Evolutionary conservation across 1,140 invertebrate species (phyloP).

Genomic region (Bombus affinis): DNA sequence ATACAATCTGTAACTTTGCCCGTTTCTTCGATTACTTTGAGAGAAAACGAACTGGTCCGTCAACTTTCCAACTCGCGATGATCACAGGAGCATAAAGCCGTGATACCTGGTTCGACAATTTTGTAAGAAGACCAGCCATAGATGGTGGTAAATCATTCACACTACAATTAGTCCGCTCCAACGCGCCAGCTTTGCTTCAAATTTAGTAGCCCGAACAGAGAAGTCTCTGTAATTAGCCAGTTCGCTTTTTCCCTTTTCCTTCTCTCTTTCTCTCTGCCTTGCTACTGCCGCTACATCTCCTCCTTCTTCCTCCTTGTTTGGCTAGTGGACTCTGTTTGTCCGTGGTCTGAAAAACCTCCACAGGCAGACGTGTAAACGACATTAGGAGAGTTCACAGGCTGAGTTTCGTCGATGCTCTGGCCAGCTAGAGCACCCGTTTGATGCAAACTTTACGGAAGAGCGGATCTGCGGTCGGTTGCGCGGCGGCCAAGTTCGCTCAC

Average conservation of each 20-base stretch:
- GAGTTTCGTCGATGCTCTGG: conserved; percentile 24
- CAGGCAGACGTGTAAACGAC: conserved; percentile 37
- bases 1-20: too few species aligned
- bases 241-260: conserved; percentile 14
- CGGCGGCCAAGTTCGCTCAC: conserved; percentile 1
- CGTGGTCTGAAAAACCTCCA: conserved; percentile 26
- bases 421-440: conserved; percentile 28
- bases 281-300: neutral
- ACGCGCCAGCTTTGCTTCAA: conserved; percentile 37
- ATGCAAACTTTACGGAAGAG: conserved; percentile 46
- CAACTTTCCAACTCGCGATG: neutral
- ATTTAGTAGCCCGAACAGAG: conserved; percentile 33
- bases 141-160: conserved; percentile 10
- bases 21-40: neutral
- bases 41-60: neutral
- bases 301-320: neutral
- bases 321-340: neutral
- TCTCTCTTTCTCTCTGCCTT: too few species aligned
- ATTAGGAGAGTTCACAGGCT: conserved; percentile 31
- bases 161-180: conserved; percentile 7
- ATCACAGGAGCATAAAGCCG: conserved; percentile 10
- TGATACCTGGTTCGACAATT: conserved; percentile 3
- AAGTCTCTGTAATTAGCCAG: conserved; percentile 47
- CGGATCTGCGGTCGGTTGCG: conserved; percentile 27
- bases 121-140: neutral